Evolutionary conservation across 1,140 invertebrate species (phyloP), one percentile per base, ranked within the genome.

Genomic region (Apis dorsata): DNA sequence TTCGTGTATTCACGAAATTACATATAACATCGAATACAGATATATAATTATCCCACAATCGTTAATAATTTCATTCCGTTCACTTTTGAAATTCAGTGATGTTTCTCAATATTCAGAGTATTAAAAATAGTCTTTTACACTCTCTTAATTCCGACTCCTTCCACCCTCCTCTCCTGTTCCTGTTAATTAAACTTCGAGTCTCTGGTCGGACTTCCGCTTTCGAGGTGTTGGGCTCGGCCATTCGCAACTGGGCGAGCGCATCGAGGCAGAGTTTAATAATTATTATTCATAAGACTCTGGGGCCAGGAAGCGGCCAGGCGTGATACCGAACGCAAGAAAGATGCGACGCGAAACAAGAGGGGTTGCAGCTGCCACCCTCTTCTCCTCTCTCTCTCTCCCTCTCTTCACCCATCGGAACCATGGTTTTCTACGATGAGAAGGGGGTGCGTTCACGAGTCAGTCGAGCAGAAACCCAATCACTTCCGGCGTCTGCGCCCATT

Each of bases 401-500:
- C 78, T 79, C 86, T 77, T 85, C 83, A 75, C 76, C 83, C 81
- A 84, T 60, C 86, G 90, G 86, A 86, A 87, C 85, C 88, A 82
- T 80, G 90, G 90, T 88, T 88, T 77, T 89, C 89, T 83, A 85
- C 74, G 84, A 86, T 73, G 87, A 76, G 86, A 87, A 80, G 91
- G 88, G 90, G 90, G 87, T 86, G 89, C 89, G 91, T 92, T 90
- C 89, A 90, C 88, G 92, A 93, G 92, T 93, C 94, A 94, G 93
- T 94, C 93, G 92, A 93, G 93, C 93, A 89, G 92, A 94, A 94
- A 94, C 93, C 93, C 94, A 94, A 94, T 94, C 94, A 94, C 93
- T 94, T 94, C 94, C 94, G 93, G 93, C 94, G 93, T 94, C 94
- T 93, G 93, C 93, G 92, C 93, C 93, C 94, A 94, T 94, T 94